A percentile compares a stretch with the other conserved stretches of the same genome.
These are phyloP conservation scores for Venustaconcha ellipsiformis DNA, from an alignment of 1,140 invertebrate species.

Conservation along the genomic window DNA sequence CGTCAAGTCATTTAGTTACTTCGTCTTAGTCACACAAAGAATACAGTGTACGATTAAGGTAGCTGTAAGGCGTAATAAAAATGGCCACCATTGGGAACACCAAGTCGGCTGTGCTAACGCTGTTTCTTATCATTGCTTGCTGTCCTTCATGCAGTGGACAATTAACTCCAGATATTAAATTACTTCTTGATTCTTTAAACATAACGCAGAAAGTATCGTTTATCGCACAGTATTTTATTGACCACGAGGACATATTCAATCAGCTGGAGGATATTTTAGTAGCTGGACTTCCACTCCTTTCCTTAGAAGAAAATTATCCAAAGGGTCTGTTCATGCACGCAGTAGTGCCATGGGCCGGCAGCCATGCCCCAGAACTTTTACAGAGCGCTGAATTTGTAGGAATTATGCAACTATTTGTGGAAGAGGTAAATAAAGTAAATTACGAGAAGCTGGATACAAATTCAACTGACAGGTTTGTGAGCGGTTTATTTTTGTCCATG, in stretches of 20 bases:
- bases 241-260: background rate
- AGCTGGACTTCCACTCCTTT: slow-evolving; percentile 7
- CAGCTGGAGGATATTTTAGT: slow-evolving; percentile 5
- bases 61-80: no score
- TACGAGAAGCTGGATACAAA: no score
- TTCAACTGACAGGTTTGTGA: no score
- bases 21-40: no score
- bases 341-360: slow-evolving; percentile 21
- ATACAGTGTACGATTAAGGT: no score
- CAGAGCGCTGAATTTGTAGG: slow-evolving; percentile 19
- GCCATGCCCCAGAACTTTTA: slow-evolving; percentile 18
- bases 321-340: slow-evolving; percentile 1
- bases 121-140: no score
- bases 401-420: slow-evolving; percentile 14
- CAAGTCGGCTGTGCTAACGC: no score
- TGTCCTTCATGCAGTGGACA: no score
- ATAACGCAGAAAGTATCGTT: slow-evolving; percentile 1
- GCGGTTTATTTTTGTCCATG: no score
- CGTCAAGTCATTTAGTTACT: no score
- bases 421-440: slow-evolving; percentile 9
- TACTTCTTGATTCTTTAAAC: background rate
- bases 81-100: no score
- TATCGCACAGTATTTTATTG: background rate
- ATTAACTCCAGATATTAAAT: background rate
- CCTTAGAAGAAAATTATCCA: slow-evolving; percentile 4